phyloP scores from a whole-genome alignment of 92 coral and sea anemone genomes.

The Heliopora coerulea region DNA sequence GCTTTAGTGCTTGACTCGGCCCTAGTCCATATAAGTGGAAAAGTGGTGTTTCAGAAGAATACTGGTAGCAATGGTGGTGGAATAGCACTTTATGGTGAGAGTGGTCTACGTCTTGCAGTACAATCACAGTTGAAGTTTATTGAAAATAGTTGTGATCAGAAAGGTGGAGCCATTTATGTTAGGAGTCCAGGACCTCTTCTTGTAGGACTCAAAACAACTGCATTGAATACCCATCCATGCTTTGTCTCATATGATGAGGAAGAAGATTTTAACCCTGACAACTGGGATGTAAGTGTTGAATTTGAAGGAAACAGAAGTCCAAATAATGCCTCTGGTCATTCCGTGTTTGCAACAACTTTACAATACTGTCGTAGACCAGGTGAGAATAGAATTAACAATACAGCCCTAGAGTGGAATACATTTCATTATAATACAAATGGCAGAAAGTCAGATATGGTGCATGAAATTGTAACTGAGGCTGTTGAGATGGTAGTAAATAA shows the following conservation, averaged over 20 bases:
- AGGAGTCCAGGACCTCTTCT: slow-evolving; percentile 74
- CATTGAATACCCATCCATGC: slow-evolving; percentile 67
- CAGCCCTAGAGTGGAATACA: slow-evolving; percentile 67
- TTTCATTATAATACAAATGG: slow-evolving; percentile 38
- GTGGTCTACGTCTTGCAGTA: slow-evolving; percentile 67
- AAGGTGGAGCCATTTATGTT: slow-evolving; percentile 88
- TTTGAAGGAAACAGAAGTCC: slow-evolving; percentile 66
- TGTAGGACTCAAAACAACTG: slow-evolving; percentile 76
- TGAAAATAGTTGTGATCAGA: slow-evolving; percentile 56
- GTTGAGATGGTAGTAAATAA: slow-evolving; percentile 51
- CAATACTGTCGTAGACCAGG: slow-evolving; percentile 72
- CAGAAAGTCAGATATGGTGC: slow-evolving; percentile 27
- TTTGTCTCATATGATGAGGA: slow-evolving; percentile 60
- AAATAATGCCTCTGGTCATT: slow-evolving; percentile 59
- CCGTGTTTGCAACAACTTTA: slow-evolving; percentile 82
- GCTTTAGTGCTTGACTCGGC: slow-evolving; percentile 87
- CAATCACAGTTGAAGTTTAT: slow-evolving; percentile 55
- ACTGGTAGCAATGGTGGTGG: slow-evolving; percentile 87
- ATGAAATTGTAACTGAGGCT: slow-evolving; percentile 83
- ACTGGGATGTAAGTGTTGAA: slow-evolving; percentile 62
- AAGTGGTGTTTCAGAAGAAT: slow-evolving; percentile 60
- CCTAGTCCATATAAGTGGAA: slow-evolving; percentile 50
- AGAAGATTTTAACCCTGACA: slow-evolving; percentile 24
- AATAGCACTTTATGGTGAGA: slow-evolving; percentile 75
- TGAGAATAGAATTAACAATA: slow-evolving; percentile 61